A percentile compares a stretch with the other conserved stretches of the same genome.
phyloP scores from a whole-genome alignment of 2,888 invertebrate species.

The Sepiola atlantica region DNA sequence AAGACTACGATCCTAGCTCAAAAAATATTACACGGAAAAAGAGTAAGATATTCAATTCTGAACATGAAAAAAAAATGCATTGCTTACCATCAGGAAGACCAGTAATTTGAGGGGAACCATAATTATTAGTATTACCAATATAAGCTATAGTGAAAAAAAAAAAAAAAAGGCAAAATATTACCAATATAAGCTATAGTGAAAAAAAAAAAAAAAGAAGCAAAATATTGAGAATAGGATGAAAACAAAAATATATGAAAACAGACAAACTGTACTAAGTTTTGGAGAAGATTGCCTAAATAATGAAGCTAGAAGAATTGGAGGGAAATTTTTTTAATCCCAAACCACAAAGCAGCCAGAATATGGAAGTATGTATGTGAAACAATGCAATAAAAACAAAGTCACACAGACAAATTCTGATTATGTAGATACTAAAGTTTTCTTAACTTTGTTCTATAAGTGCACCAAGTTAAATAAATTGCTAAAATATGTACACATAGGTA shows the following conservation, averaged over 20 bases:
- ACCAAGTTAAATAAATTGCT: no score
- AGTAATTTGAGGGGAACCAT: background rate
- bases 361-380: background rate
- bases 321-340: background rate
- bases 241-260: background rate
- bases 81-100: background rate
- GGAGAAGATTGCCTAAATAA: background rate
- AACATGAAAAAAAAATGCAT: background rate
- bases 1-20: background rate
- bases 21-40: background rate
- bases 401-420: background rate
- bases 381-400: background rate
- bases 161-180: background rate
- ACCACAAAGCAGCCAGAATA: background rate
- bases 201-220: background rate
- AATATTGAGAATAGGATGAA: background rate
- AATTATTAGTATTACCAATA: background rate
- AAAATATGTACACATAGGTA: no score
- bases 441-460: no score
- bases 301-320: background rate
- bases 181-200: no score
- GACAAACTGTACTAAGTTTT: background rate
- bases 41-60: background rate
- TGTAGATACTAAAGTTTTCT: background rate
- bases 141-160: no score